Base-by-base conservation (phyloP, 2,888 invertebrate genomes). In the Harpagoxenus sublaevis region DNA sequence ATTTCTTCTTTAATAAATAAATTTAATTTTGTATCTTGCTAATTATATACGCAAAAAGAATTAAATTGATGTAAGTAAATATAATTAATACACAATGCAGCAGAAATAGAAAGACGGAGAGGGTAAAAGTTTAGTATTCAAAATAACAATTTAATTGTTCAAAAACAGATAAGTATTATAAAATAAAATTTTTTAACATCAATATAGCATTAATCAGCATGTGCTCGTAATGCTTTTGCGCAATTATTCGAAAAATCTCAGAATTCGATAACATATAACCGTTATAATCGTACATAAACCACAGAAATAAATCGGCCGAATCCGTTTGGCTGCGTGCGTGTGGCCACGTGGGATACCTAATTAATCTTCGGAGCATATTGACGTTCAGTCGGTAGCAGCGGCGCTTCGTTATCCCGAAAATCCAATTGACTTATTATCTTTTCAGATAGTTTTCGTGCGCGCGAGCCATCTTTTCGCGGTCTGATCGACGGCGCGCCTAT, bases 381-480 rank as follows among this genome's bases (percentile, higher is more conserved):
- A 79, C 71, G 35, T 71, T 71, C 57, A 35, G 18, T 79, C 48
- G 12, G 10, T 45, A 57, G 70, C 15, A 48, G 3, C n/a, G 81
- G 83, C 18, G 31, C 77, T 60, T 82, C 73, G 71, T 84, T 88
- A 86, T 85, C 75, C 35, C 79, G 55, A 55, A 65, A 57, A 77
- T 65, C 63, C 84, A 86, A 85, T 88, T 87, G 87, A 85, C 77
- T 87, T 85, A 89, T 88, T 88, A 89, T 73, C 39, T 63, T 31
- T 57, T 42, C 53, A 53, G 48, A 60, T 42, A 62, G 35, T 87
- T 84, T 87, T 70, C 60, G 35, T 65, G 48, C n/a, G 23, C 62
- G 42, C 65, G 42, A 35, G 10, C 18, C 75, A 71, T 84, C 75
- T 89, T 88, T 83, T 68, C 77, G 86, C 86, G 66, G 31, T 81